Evolutionary conservation across 2,888 invertebrate species (phyloP).

Genomic region (Caradrina kadenii): DNA sequence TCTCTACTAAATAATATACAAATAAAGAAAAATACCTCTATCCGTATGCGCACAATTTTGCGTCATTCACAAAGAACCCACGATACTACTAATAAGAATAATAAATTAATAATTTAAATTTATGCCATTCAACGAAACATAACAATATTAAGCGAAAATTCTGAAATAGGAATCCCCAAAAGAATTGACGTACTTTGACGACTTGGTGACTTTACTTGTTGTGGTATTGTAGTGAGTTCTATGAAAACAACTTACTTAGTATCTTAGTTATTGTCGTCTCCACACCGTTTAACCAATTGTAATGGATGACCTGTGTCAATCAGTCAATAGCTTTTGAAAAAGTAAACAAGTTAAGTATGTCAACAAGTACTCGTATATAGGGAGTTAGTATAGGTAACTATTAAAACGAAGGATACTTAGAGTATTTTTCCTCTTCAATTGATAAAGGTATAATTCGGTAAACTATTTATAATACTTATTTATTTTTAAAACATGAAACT

Average conservation of each 20-base stretch:
- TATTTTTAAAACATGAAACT: too few relatives aligned
- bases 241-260: background rate
- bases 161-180: too few relatives aligned
- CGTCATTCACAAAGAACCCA: slow-evolving; percentile 10
- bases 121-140: background rate
- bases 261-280: background rate
- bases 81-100: background rate
- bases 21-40: background rate
- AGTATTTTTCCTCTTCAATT: too few relatives aligned
- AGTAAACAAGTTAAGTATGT: background rate
- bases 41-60: background rate
- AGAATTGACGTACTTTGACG: too few relatives aligned
- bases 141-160: too few relatives aligned
- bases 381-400: too few relatives aligned
- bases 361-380: too few relatives aligned
- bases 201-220: too few relatives aligned
- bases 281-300: background rate
- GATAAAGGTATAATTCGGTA: too few relatives aligned
- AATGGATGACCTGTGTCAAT: background rate
- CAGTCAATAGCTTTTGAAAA: background rate
- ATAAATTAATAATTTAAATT: background rate
- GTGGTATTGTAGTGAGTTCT: background rate
- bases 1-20: background rate
- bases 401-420: too few relatives aligned
- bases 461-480: too few relatives aligned